These are phyloP conservation scores for Drosophila hydei DNA, from an alignment of 1,140 invertebrate species.

Conservation along the genomic window DNA sequence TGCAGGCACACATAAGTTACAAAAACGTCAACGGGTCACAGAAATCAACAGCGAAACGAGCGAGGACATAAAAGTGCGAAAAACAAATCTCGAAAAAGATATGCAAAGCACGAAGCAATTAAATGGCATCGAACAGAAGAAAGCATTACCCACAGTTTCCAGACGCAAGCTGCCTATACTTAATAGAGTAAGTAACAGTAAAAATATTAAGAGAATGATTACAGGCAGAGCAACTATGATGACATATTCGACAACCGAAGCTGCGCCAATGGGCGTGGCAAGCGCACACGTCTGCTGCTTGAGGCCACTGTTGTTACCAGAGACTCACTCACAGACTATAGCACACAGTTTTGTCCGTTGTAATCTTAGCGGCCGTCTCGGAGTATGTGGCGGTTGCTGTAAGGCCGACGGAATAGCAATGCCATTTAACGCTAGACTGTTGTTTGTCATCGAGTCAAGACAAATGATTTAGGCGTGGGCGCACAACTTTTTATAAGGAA, in stretches of 20 bases:
- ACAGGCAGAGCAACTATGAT: constrained; percentile 35
- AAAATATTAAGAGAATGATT: neutral
- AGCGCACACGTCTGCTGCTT: constrained; percentile 36
- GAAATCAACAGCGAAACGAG: constrained; percentile 84
- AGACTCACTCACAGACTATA: constrained; percentile 48
- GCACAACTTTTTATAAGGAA: constrained; percentile 33
- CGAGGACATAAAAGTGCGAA: constrained; percentile 65
- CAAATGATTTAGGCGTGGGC: constrained; percentile 56
- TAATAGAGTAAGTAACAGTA: constrained; percentile 85
- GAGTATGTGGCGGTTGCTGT: constrained; percentile 63
- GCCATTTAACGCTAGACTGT: constrained; percentile 56
- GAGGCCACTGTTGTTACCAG: constrained; percentile 39
- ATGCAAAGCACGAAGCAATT: constrained; percentile 87
- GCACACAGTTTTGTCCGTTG: constrained; percentile 72
- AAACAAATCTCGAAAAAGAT: constrained; percentile 85
- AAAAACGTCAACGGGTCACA: constrained; percentile 75
- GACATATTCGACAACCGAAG: constrained; percentile 82
- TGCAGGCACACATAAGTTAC: constrained; percentile 28
- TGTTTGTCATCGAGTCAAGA: constrained; percentile 30
- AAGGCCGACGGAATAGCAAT: constrained; percentile 80
- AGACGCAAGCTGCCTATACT: constrained; percentile 86
- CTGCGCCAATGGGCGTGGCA: constrained; percentile 17
- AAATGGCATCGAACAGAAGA: constrained; percentile 88
- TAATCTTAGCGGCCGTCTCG: constrained; percentile 77
- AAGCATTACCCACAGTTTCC: constrained; percentile 86